Base-by-base conservation (phyloP, 53 echinoderm and acorn worm genomes). In the Hippasteria phrygiana region DNA sequence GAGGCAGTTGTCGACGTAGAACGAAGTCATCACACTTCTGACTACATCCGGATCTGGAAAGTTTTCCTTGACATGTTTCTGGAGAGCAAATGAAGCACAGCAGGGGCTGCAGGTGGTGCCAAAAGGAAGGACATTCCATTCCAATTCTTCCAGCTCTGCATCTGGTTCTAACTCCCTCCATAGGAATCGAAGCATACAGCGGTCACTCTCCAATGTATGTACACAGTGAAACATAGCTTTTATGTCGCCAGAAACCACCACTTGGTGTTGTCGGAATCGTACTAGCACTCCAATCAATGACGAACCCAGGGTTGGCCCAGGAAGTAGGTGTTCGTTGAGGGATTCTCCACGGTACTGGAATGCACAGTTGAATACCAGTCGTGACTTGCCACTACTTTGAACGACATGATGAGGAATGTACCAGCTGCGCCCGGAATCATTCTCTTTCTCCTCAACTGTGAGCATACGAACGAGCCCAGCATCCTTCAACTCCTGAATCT, bases 381-480 rank as follows among this genome's bases (percentile, higher is more conserved):
- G 14, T 16, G 13, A 20, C 18, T 34, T 79, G 14, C 37, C 41
- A 62, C 55, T 79, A 14, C 34, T 36, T 27, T 65, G 18, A 12
- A 79, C 89, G n/a, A 89, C 78, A 29, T 89, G 71, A 43, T 89
- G 51, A 20, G 80, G 89, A 27, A 88, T 55, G 62, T 75, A 88
- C 88, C 88, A 88, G 12, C 34, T 32, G 67, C 67, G 67, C 33
- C 14, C 33, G 13, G 5, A 11, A 35, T 7, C 14, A 3, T 64
- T 64, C 64, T 28, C 32, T 29, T 17, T 66, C 0, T 35, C 35
- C 34, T 66, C 67, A 4, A 14, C 5, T 1, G 34, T 34, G 11
- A 34, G 2, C 0, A 35, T 66, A 1, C 35, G 33, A 66, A 66
- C 35, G 26, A 66, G 67, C 34, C 35, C 33, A 1, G 34, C 35